These are phyloP conservation scores for Cactoblastis cactorum DNA, from an alignment of 2,888 invertebrate species.

Conservation along the genomic window DNA sequence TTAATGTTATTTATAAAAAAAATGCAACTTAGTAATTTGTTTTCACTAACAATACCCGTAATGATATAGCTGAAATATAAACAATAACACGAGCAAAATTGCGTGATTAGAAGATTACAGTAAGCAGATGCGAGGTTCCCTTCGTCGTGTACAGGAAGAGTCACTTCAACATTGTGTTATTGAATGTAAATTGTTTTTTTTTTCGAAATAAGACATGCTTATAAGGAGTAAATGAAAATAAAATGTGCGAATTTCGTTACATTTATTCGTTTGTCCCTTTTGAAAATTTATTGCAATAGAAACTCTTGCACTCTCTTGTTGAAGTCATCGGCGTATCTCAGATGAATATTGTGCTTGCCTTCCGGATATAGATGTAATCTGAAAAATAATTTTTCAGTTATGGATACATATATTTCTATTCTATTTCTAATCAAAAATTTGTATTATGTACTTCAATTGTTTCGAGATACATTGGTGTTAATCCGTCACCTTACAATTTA, in stretches of 20 bases:
- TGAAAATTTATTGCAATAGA: conserved; percentile 51
- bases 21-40: conserved; percentile 26
- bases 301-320: conserved; percentile 87
- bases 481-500: no score
- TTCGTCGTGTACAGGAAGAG: conserved; percentile 27
- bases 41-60: conserved; percentile 57
- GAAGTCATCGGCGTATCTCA: conserved; percentile 88
- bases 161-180: conserved; percentile 75
- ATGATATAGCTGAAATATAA: conserved; percentile 47
- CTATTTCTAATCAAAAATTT: no score
- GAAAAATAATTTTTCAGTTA: no score
- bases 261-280: conserved; percentile 47
- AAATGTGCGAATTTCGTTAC: conserved; percentile 73
- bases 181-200: conserved; percentile 77
- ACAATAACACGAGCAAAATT: conserved; percentile 34
- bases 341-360: conserved; percentile 93
- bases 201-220: conserved; percentile 77
- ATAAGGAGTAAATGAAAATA: conserved; percentile 77
- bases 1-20: conserved; percentile 26
- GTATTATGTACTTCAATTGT: no score
- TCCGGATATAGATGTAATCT: conserved; percentile 87
- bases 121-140: not conserved
- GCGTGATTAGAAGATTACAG: conserved; percentile 41
- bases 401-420: no score
- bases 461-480: no score